Percentiles rank a stretch among this genome's conserved stretches.
phyloP scores from a whole-genome alignment of 2,888 invertebrate genomes.

The Drosophila buzzatii region DNA sequence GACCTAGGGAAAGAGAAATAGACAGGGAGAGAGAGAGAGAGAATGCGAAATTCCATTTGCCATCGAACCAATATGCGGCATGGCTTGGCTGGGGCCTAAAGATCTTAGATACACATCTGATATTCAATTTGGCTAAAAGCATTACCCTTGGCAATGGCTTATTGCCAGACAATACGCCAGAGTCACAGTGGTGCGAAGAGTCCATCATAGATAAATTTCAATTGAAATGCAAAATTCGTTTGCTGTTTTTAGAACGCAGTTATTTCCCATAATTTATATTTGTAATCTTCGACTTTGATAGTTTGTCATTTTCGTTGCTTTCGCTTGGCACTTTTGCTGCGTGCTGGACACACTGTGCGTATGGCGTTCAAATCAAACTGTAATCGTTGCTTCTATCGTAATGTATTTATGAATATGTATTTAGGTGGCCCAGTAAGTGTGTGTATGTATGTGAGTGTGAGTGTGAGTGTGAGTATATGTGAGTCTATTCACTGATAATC shows the following conservation, averaged over 20 bases:
- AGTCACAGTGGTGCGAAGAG: conserved; percentile 24
- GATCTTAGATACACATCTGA: conserved; percentile 16
- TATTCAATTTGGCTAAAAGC: conserved; percentile 35
- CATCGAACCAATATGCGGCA: background rate
- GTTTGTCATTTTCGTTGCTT: background rate
- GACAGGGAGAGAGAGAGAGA: background rate
- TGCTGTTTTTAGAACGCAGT: background rate
- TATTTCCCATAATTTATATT: background rate
- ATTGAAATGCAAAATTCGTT: too few relatives aligned
- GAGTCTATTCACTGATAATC: conserved; percentile 39
- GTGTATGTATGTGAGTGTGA: background rate
- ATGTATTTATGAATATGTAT: conserved; percentile 63
- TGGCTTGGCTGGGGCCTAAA: conserved; percentile 6
- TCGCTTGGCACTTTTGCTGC: background rate
- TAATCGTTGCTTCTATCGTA: conserved; percentile 64
- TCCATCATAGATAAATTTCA: background rate
- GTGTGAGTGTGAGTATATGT: conserved; percentile 7
- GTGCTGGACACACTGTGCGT: conserved; percentile 49
- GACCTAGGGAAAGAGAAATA: too few relatives aligned
- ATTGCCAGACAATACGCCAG: background rate
- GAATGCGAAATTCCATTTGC: background rate
- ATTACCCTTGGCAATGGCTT: conserved; percentile 28
- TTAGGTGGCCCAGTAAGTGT: conserved; percentile 12
- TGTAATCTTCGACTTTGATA: background rate
- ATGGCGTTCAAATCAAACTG: conserved; percentile 58